Evolutionary conservation across 2,888 invertebrate genomes (phyloP).

Genomic region (Drosophila bunnanda): DNA sequence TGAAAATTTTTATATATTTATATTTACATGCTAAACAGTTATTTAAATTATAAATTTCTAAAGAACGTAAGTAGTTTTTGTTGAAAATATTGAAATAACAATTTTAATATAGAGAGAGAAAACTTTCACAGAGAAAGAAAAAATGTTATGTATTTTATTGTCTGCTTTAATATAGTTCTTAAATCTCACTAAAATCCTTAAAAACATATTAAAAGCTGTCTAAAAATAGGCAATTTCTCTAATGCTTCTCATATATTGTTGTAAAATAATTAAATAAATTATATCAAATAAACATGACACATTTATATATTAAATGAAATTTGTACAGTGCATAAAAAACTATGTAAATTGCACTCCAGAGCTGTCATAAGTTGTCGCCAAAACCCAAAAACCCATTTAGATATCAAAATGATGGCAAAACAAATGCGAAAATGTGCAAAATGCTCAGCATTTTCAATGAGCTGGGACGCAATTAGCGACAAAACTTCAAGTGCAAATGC

Average conservation of each 20-base stretch:
- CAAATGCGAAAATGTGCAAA: slow-evolving; percentile 31
- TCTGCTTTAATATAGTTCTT: too few relatives aligned
- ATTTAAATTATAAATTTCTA: background rate
- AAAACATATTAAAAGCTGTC: background rate
- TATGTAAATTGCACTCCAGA: background rate
- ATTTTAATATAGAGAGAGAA: too few relatives aligned
- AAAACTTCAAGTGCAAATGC: slow-evolving; percentile 27
- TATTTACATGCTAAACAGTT: background rate
- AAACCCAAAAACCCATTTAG: slow-evolving; percentile 8
- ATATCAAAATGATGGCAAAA: slow-evolving; percentile 14
- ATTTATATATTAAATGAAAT: too few relatives aligned
- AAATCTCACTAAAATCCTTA: too few relatives aligned
- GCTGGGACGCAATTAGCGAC: slow-evolving; percentile 34
- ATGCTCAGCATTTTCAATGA: slow-evolving; percentile 38
- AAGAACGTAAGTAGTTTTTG: background rate
- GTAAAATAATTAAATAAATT: background rate
- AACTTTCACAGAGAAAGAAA: too few relatives aligned
- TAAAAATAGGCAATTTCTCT: too few relatives aligned
- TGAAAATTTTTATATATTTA: too few relatives aligned
- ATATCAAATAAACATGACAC: background rate
- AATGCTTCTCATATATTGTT: background rate
- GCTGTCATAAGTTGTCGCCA: background rate
- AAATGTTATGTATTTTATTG: too few relatives aligned
- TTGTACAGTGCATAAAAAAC: too few relatives aligned
- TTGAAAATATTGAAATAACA: background rate